Base-by-base conservation (phyloP, 2,113 vertebrate species). In the Phycodurus eques region DNA sequence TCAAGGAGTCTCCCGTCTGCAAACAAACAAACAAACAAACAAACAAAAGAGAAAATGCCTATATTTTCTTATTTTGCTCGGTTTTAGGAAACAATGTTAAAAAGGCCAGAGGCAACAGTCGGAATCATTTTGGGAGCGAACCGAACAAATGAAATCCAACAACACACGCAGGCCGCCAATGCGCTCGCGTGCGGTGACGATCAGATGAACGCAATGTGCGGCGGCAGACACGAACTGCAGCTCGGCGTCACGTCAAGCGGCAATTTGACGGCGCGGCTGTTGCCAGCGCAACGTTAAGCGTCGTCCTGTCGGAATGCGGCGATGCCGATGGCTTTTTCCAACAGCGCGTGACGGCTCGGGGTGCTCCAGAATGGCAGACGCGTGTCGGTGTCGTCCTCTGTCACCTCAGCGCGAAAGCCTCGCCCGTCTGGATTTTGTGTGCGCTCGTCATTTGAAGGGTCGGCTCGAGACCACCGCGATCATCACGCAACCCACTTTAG, bases 281-380 rank as follows among this genome's bases (percentile, higher is more conserved):
- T 43, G 35, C 5, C 61, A n/a, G 22, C 19, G 39, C 35, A 62
- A 62, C 22, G n/a, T 57, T 27, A 27, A n/a, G 19, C 12, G n/a
- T 27, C 10, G n/a, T 57, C n/a, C n/a, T 42, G 31, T 51, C 71
- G 43, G 57, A 79, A 42, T 13, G 53, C 27, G 27, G 27, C 27
- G 27, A 27, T 1, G 44, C 71, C 78, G 79, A 79, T 63, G 68
- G 74, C 73, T 84, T 74, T 74, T 63, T 35, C 42, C 9, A 27
- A n/a, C n/a, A n/a, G n/a, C n/a, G n/a, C n/a, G n/a, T n/a, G 71
- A 22, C 43, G 64, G 78, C 74, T 87, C 80, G 83, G 74, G 62
- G 71, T 80, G 67, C 78, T 74, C 60, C 35, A 71, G 71, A 74
- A 76, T 53, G 57, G 62, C 64, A 67, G 44, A 54, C 54, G 51